Evolutionary conservation across 2,888 invertebrate genomes (phyloP).

Genomic region (Glyphotaelius pellucidus): DNA sequence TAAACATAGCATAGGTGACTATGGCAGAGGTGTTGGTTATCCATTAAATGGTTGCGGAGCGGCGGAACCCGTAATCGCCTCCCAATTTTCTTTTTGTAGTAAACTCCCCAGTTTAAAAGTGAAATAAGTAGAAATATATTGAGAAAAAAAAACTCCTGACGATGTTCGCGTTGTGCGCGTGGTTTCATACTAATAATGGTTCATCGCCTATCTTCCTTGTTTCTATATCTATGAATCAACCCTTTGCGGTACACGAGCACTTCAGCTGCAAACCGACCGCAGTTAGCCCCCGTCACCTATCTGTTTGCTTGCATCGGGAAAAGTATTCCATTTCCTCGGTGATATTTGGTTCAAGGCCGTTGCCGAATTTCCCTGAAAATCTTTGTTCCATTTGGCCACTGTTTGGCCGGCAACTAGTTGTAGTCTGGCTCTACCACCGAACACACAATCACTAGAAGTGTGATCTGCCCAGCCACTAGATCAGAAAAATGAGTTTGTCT

Average conservation of each 20-base stretch:
- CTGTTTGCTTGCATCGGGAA: background rate
- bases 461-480: background rate
- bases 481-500: too few relatives aligned
- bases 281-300: background rate
- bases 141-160: too few relatives aligned
- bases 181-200: too few relatives aligned
- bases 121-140: too few relatives aligned
- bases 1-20: too few relatives aligned
- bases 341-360: constrained; percentile 37
- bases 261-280: background rate
- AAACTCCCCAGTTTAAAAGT: too few relatives aligned
- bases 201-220: background rate
- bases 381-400: constrained; percentile 38
- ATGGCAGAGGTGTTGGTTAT: too few relatives aligned
- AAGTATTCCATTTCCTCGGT: background rate
- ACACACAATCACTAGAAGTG: background rate
- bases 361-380: constrained; percentile 34
- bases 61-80: too few relatives aligned
- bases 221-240: background rate
- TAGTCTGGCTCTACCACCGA: background rate
- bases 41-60: too few relatives aligned
- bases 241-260: background rate
- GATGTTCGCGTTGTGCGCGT: too few relatives aligned
- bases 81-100: too few relatives aligned
- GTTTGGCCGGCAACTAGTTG: constrained; percentile 4